Evolutionary conservation across 2,113 vertebrate species (phyloP), one percentile per base, ranked within the genome.

Genomic region (Acanthochromis polyacanthus): DNA sequence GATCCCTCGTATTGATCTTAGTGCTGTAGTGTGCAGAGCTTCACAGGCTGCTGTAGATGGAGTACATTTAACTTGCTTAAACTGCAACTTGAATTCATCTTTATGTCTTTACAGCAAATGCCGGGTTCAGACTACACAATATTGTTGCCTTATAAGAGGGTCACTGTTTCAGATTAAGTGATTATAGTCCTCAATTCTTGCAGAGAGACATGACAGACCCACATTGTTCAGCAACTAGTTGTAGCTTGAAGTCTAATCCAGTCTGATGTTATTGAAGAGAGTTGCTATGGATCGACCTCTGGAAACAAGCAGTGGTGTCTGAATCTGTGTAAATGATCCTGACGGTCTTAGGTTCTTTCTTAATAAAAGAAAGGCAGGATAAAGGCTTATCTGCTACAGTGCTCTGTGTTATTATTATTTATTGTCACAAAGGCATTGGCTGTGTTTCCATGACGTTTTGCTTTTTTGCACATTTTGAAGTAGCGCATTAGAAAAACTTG

Each of bases 21-120:
- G 43, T 43, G 36, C 7, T 55, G 25, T 76, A 25, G 68, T 57
- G 16, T 57, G 40, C 40, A 66, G 60, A 73, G 43, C 60, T 51
- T 69, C 48, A 52, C 14, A 45, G 15, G 11, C 20, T 30, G 52
- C 1, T 20, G 59, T 57, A 50, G 61, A 16, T 12, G 14, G 36
- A 61, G 10, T 40, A 9, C 20, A 40, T 45, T 9, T n/a, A 7
- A 57, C 38, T 23, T 30, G 9, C 6, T 45, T 63, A 4, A 23
- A 16, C 53, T 58, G 15, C 15, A 66, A 22, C 16, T 59, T 51
- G 0, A n/a, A 10, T 25, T 70, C 15, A 25, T 48, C 8, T 28
- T 52, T 2, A 56, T 40, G 23, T 10, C 52, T 46, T 10, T 8
- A 15, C 12, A 22, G 12, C 16, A 59, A 36, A 59, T 32, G 14